These are phyloP conservation scores for Chymomyza procnemis DNA, from an alignment of 2,888 invertebrate genomes.

Conservation along the genomic window DNA sequence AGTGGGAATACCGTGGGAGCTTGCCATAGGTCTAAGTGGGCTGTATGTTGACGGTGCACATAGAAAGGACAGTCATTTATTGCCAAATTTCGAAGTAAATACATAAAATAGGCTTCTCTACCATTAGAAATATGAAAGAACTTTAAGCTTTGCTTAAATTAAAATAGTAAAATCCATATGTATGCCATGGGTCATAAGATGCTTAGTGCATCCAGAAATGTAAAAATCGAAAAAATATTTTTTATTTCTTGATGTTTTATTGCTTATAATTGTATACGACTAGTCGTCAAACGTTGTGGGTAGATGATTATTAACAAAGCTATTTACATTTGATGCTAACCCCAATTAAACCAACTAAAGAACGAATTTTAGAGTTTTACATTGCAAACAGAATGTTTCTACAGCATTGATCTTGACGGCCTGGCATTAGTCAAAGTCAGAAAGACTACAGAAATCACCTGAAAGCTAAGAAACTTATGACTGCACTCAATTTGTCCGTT, in stretches of 20 bases:
- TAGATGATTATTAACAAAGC: no score
- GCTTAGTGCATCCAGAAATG: no score
- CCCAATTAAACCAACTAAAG: background rate
- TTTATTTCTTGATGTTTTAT: no score
- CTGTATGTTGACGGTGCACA: no score
- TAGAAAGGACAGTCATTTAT: no score
- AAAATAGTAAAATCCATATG: background rate
- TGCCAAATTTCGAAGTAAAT: no score
- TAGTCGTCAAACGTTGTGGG: no score
- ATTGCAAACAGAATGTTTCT: background rate
- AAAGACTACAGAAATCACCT: background rate
- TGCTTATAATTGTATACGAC: no score
- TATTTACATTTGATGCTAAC: no score
- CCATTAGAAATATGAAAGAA: background rate
- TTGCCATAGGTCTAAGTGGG: background rate
- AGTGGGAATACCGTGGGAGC: constrained; percentile 37
- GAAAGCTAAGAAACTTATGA: background rate
- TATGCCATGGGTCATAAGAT: no score
- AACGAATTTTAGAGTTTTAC: background rate
- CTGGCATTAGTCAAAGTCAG: background rate
- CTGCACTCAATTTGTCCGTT: background rate
- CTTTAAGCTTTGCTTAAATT: background rate
- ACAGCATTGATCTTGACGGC: background rate
- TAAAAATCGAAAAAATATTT: no score
- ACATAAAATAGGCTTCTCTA: no score